Evolutionary conservation across 2,113 vertebrate genomes (phyloP), one percentile per base, ranked within the genome.

Genomic region (Tichodroma muraria): DNA sequence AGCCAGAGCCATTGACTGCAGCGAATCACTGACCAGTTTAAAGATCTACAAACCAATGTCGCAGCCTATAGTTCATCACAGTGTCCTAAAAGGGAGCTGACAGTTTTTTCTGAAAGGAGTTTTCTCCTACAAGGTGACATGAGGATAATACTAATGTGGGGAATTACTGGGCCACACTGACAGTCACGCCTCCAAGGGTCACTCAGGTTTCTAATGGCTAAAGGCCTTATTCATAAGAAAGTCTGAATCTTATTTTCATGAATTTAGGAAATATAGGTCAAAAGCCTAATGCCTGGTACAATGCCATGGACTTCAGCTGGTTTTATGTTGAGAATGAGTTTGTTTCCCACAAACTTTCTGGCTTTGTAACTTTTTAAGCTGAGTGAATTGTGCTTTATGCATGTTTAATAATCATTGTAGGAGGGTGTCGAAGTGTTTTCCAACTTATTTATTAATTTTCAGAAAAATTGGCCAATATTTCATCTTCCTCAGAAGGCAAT

Each of bases 31-130:
- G 63, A 45, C 42, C 47, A n/a, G 22, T 76, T 93, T 64, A 70
- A 54, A 81, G 31, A 88, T 78, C 53, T 91, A 65, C 65, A 95
- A 66, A 96, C 95, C 85, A 94, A 33, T 94, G 83, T 71, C 78
- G 57, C 54, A 91, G 42, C 59, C 59, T 91, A 2, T 63, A 82
- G 91, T 82, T 88, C 73, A 93, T 91, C 15, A 27, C n/a, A 56
- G 6, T 47, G 31, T 64, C 52, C 88, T 80, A 47, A 95, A 93
- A 88, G 12, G 33, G 69, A 90, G 30, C 71, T 86, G 53, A 60
- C 22, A 89, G 21, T 88, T 82, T 66, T 15, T 83, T 82, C 57
- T 71, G 64, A 88, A 84, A 77, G 40, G 53, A 73, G 10, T 49
- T 70, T 79, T 63, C 52, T 75, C 15, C 59, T 73, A n/a, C 23